Evolutionary conservation across 2,797 vertebrate genomes (phyloP).

Genomic region (Monodelphis domestica): DNA sequence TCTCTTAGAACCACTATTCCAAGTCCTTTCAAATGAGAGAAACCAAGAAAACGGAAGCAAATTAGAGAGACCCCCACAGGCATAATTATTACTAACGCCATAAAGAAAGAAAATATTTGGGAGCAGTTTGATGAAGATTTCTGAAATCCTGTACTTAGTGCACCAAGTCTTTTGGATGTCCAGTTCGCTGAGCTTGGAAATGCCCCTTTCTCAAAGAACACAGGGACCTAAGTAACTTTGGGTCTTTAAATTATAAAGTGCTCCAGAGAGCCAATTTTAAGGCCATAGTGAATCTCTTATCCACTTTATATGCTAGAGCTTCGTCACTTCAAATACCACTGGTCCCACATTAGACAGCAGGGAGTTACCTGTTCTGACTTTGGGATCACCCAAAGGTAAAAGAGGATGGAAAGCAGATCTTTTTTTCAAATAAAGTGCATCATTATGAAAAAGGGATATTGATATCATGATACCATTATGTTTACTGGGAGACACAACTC

Average conservation of each 20-base stretch:
- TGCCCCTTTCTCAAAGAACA: slow-evolving; percentile 5
- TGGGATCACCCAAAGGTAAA: slow-evolving; percentile 45
- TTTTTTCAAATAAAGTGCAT: slow-evolving; percentile 12
- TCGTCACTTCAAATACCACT: background rate
- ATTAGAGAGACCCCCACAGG: background rate
- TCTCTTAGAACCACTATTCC: background rate
- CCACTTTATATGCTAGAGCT: background rate
- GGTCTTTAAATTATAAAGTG: slow-evolving; percentile 17
- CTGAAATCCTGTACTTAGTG: slow-evolving; percentile 16
- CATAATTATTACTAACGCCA: slow-evolving; percentile 35
- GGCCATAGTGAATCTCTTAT: slow-evolving; percentile 23
- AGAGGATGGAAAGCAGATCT: slow-evolving; percentile 43
- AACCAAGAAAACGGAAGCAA: slow-evolving; percentile 6
- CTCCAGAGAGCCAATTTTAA: slow-evolving; percentile 10
- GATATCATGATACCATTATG: slow-evolving; percentile 44
- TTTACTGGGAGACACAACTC: slow-evolving; percentile 60
- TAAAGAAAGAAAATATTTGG: slow-evolving; percentile 34
- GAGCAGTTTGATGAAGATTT: slow-evolving; percentile 35
- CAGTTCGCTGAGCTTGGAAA: slow-evolving; percentile 1
- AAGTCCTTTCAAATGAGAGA: slow-evolving; percentile 3
- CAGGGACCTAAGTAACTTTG: background rate
- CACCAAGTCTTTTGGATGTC: slow-evolving; percentile 23
- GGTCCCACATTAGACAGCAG: background rate
- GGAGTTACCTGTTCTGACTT: background rate
- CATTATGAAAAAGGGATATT: slow-evolving; percentile 53